These are phyloP conservation scores for Thecophora atra DNA, from an alignment of 2,888 invertebrate species.

Conservation along the genomic window DNA sequence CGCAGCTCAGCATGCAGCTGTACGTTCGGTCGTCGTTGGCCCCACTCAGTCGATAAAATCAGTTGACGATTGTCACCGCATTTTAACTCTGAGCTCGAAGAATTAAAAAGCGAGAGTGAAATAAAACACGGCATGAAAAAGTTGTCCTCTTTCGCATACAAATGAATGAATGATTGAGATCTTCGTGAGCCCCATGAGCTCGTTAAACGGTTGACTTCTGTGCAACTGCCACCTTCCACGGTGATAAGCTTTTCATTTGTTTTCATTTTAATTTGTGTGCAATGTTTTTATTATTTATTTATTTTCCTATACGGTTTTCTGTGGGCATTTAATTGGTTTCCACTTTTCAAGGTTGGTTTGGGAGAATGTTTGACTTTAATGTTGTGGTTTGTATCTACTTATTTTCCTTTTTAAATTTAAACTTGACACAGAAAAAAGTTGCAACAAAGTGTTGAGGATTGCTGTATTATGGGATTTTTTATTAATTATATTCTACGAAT, in stretches of 20 bases:
- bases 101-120: not conserved
- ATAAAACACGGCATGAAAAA: not conserved
- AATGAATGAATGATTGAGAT: not conserved
- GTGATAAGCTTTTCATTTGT: no score
- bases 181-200: no score
- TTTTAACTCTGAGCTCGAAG: not conserved
- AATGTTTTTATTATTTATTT: not conserved
- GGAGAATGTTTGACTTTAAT: not conserved
- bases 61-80: not conserved
- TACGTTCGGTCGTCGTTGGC: not conserved
- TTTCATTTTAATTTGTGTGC: no score
- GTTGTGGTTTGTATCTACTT: not conserved
- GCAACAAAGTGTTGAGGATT: not conserved
- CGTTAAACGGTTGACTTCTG: no score
- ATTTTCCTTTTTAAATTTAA: constrained; percentile 34
- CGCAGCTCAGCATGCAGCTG: not conserved
- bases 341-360: not conserved
- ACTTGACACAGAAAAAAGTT: constrained; percentile 52
- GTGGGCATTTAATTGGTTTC: not conserved
- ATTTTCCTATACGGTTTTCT: not conserved
- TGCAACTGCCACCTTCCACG: no score
- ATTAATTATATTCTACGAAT: no score
- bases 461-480: no score
- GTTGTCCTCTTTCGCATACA: not conserved
- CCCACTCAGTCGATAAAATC: not conserved